These are phyloP conservation scores for Pogonus chalceus DNA, from an alignment of 1,140 invertebrate species.

Conservation along the genomic window DNA sequence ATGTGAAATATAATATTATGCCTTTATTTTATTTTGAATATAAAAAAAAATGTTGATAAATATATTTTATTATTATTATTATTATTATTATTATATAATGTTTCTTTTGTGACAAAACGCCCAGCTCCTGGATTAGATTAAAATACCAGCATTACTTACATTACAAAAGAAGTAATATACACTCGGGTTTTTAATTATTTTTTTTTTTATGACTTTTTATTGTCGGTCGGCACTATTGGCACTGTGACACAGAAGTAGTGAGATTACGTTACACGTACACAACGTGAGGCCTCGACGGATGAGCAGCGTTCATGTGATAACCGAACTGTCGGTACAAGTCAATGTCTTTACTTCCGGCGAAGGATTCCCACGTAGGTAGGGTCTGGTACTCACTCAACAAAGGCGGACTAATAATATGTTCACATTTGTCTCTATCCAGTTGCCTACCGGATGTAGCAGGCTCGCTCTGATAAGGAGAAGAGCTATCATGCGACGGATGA, in stretches of 20 bases:
- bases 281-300: conserved; percentile 48
- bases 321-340: conserved; percentile 48
- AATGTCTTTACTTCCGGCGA: conserved; percentile 39
- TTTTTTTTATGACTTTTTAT: no score
- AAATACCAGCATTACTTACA: not conserved
- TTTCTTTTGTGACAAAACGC: no score
- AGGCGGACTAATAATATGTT: conserved; percentile 45
- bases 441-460: conserved; percentile 35
- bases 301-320: conserved; percentile 42
- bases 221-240: conserved; percentile 4
- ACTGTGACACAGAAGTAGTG: not conserved
- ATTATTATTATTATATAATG: no score
- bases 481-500: conserved; percentile 39
- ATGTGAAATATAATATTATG: no score
- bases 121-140: no score
- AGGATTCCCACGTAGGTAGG: conserved; percentile 47
- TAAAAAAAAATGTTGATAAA: no score
- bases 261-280: conserved; percentile 44
- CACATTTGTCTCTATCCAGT: conserved; percentile 37
- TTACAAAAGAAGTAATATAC: no score
- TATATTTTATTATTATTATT: no score
- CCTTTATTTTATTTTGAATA: no score
- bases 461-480: conserved; percentile 37
- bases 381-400: conserved; percentile 45
- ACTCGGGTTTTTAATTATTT: no score